These are phyloP conservation scores for Anoplolepis gracilipes DNA, from an alignment of 1,140 invertebrate genomes.

Conservation along the genomic window DNA sequence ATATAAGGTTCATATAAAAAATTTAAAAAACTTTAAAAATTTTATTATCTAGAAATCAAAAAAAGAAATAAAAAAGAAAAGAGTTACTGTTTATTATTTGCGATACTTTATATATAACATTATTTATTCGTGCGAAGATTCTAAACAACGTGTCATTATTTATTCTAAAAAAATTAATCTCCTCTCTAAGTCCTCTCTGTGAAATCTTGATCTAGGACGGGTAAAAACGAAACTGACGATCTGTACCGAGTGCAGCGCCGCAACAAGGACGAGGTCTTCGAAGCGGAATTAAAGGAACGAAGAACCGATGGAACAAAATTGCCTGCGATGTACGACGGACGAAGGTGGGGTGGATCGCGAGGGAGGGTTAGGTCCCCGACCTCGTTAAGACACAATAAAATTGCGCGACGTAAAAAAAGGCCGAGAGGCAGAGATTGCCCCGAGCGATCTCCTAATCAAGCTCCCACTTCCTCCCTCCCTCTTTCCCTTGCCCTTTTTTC, in stretches of 20 bases:
- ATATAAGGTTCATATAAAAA: background rate
- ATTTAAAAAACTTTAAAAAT: background rate
- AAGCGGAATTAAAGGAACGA: conserved; percentile 62
- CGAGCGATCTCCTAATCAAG: conserved; percentile 79
- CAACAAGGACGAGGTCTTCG: conserved; percentile 18
- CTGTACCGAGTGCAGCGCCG: conserved; percentile 13
- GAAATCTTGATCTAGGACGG: conserved; percentile 23
- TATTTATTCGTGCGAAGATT: background rate
- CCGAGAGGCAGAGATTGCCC: conserved; percentile 72
- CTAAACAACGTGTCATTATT: background rate
- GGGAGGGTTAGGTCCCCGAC: conserved; percentile 73
- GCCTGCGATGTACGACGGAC: conserved; percentile 75
- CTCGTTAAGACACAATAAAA: conserved; percentile 82
- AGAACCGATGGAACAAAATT: conserved; percentile 78
- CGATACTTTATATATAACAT: background rate
- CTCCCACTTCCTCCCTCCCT: conserved; percentile 23
- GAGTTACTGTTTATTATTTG: background rate
- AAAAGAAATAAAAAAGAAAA: background rate
- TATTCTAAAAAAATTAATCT: conserved; percentile 50
- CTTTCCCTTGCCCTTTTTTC: conserved; percentile 28
- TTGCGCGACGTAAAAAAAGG: conserved; percentile 70
- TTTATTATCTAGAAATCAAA: background rate
- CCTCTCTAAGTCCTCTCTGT: conserved; percentile 19
- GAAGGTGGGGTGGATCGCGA: background rate
- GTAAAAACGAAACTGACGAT: conserved; percentile 41